These are phyloP conservation scores for Tupiocoris notatus DNA, from an alignment of 2,888 invertebrate genomes.

Conservation along the genomic window DNA sequence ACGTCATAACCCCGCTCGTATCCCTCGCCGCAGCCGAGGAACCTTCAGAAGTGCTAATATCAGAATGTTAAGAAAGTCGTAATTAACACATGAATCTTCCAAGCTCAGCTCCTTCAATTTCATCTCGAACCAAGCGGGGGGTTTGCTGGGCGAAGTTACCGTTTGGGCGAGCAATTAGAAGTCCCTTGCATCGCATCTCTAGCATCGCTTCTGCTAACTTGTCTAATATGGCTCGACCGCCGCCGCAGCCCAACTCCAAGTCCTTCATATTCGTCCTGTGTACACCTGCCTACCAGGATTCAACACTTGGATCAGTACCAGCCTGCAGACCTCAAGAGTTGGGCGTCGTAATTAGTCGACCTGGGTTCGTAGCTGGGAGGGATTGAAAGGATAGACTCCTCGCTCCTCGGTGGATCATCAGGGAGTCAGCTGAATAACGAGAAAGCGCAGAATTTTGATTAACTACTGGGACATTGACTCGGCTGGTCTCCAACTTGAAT, in stretches of 20 bases:
- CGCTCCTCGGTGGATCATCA: too few species aligned
- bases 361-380: too few species aligned
- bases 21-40: background rate
- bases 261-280: background rate
- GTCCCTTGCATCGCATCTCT: background rate
- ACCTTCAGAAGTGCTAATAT: slow-evolving; percentile 7
- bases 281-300: background rate
- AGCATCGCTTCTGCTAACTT: background rate
- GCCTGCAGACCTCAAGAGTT: background rate
- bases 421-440: too few species aligned
- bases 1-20: slow-evolving; percentile 11
- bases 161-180: background rate
- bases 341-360: background rate
- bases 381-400: too few species aligned
- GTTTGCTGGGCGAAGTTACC: background rate
- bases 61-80: slow-evolving; percentile 29
- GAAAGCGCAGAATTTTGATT: too few species aligned
- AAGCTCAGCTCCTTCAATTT: slow-evolving; percentile 13
- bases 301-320: background rate
- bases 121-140: background rate
- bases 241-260: background rate
- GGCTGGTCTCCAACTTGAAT: too few species aligned
- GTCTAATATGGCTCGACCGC: background rate
- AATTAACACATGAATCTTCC: slow-evolving; percentile 35
- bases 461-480: too few species aligned